phyloP scores from a whole-genome alignment of 92 coral and sea anemone species.

The Phenganax subtilis region DNA sequence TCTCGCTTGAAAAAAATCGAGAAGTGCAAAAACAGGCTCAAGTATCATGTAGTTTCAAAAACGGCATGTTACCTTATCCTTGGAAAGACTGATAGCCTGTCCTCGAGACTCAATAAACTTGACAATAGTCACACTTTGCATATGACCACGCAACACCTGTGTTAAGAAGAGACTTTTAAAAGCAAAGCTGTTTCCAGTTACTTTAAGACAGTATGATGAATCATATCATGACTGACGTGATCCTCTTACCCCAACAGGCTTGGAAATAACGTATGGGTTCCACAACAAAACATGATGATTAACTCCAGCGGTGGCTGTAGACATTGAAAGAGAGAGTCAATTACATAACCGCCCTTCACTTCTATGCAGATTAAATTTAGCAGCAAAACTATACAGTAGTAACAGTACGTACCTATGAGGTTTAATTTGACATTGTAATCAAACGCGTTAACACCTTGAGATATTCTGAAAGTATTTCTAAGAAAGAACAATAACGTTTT shows the following conservation, averaged over 20 bases:
- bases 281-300: conserved; percentile 92
- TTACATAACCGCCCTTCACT: too few species aligned
- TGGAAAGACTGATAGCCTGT: conserved; percentile 85
- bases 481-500: background rate
- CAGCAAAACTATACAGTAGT: background rate
- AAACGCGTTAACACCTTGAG: conserved; percentile 96
- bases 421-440: conserved; percentile 86
- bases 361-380: background rate
- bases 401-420: conserved; percentile 63
- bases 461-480: conserved; percentile 86
- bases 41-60: too few species aligned
- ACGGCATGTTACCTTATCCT: conserved; percentile 64
- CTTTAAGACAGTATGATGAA: background rate
- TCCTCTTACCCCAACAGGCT: conserved; percentile 85
- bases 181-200: background rate
- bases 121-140: conserved; percentile 92
- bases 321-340: too few species aligned
- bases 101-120: conserved; percentile 77
- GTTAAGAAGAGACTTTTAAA: background rate
- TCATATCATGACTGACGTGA: background rate
- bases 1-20: too few species aligned
- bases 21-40: too few species aligned
- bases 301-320: conserved; percentile 95
- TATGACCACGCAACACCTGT: conserved; percentile 90
- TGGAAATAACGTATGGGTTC: conserved; percentile 97